Percentiles rank a stretch among this genome's conserved stretches.
Evolutionary conservation across 2,888 invertebrate genomes (phyloP).

Genomic region (Troglohyphantes excavatus): DNA sequence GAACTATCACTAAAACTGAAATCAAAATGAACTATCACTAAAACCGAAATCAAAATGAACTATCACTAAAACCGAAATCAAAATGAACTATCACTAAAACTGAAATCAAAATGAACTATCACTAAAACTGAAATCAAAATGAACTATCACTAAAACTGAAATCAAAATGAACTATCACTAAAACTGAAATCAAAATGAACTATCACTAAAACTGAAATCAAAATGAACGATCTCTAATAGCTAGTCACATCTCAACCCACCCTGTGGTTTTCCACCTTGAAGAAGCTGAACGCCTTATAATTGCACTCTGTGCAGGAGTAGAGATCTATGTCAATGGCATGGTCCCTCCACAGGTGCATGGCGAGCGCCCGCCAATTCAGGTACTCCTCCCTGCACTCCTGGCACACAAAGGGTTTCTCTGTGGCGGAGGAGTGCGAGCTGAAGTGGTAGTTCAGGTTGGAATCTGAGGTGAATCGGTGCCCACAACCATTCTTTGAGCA

Average conservation of each 20-base stretch:
- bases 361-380: slow-evolving; percentile 86
- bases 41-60: no score
- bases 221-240: no score
- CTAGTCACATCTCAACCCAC: slow-evolving; percentile 26
- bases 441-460: slow-evolving; percentile 87
- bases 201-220: no score
- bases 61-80: no score
- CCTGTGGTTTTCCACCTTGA: slow-evolving; percentile 84
- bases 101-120: no score
- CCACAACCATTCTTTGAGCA: slow-evolving; percentile 86
- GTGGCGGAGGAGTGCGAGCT: slow-evolving; percentile 85
- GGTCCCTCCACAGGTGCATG: slow-evolving; percentile 88
- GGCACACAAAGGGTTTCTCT: slow-evolving; percentile 81
- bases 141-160: no score
- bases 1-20: no score
- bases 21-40: no score
- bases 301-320: slow-evolving; percentile 81
- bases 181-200: no score
- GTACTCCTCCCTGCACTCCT: slow-evolving; percentile 81
- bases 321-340: slow-evolving; percentile 84
- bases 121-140: no score
- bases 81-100: no score
- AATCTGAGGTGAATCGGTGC: slow-evolving; percentile 85
- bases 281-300: slow-evolving; percentile 81
- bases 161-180: no score